Percentiles rank a stretch among this genome's conserved stretches.
phyloP scores from a whole-genome alignment of 2,797 vertebrate species.

The Natrix natrix region DNA sequence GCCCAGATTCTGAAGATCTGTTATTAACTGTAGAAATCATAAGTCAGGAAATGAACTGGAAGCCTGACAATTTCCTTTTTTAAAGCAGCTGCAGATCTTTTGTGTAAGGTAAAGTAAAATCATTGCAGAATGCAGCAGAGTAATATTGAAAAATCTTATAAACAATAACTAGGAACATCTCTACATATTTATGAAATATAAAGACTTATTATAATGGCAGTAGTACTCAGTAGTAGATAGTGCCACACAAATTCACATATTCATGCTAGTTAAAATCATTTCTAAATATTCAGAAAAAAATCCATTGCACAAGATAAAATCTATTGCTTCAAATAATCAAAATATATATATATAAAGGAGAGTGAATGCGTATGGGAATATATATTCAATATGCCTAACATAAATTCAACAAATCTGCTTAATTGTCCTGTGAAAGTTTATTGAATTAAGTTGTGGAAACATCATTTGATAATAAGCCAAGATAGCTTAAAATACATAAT shows the following conservation, averaged over 20 bases:
- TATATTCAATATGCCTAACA: neutral
- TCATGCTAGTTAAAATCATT: neutral
- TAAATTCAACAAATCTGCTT: neutral
- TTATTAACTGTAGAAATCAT: neutral
- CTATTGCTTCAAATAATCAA: neutral
- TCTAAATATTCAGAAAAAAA: neutral
- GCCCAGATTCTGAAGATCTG: neutral
- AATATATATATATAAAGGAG: neutral
- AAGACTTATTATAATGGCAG: neutral
- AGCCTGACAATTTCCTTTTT: neutral
- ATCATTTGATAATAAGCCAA: neutral
- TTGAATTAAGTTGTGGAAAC: neutral
- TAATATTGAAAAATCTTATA: neutral
- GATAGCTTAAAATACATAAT: neutral
- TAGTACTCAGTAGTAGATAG: neutral
- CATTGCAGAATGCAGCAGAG: neutral
- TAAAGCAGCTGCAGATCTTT: slow-evolving; percentile 5
- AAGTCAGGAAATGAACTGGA: slow-evolving; percentile 3
- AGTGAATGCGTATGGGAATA: neutral
- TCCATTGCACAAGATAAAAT: neutral
- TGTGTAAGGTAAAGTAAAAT: neutral
- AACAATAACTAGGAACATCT: neutral
- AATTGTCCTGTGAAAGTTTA: neutral
- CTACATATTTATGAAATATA: neutral
- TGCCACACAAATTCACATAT: neutral